Evolutionary conservation across 2,797 vertebrate genomes (phyloP).

Genomic region (Bufotes viridis): DNA sequence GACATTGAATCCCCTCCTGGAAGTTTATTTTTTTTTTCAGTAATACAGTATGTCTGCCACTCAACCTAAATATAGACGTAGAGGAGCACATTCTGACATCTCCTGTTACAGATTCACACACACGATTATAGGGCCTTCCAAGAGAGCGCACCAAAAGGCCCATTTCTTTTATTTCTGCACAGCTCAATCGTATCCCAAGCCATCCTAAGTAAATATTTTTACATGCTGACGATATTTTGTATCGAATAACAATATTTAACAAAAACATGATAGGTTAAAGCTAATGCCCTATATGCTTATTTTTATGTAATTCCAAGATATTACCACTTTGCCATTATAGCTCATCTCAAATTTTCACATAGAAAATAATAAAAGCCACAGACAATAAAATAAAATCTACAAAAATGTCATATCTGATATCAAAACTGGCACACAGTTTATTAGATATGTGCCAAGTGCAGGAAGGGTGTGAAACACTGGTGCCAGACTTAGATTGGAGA

Average conservation of each 20-base stretch:
- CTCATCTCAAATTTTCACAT: neutral
- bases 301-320: neutral
- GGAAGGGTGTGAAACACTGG: neutral
- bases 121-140: conserved; percentile 68
- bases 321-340: neutral
- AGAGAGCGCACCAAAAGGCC: conserved; percentile 65
- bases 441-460: neutral
- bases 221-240: neutral
- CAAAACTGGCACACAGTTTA: neutral
- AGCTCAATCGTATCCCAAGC: neutral
- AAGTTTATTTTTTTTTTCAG: conserved; percentile 73
- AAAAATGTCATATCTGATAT: neutral
- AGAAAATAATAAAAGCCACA: neutral
- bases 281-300: neutral
- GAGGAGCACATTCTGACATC: conserved; percentile 73
- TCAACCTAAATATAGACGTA: conserved; percentile 76
- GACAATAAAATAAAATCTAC: neutral
- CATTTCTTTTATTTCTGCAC: conserved; percentile 20
- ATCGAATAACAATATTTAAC: neutral
- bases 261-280: neutral
- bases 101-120: conserved; percentile 72
- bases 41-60: conserved; percentile 74
- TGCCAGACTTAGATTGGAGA: neutral
- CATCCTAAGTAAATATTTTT: neutral
- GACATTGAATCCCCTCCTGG: conserved; percentile 68